Evolutionary conservation across 2,888 invertebrate genomes (phyloP).

Genomic region (Lasius fuliginosus): DNA sequence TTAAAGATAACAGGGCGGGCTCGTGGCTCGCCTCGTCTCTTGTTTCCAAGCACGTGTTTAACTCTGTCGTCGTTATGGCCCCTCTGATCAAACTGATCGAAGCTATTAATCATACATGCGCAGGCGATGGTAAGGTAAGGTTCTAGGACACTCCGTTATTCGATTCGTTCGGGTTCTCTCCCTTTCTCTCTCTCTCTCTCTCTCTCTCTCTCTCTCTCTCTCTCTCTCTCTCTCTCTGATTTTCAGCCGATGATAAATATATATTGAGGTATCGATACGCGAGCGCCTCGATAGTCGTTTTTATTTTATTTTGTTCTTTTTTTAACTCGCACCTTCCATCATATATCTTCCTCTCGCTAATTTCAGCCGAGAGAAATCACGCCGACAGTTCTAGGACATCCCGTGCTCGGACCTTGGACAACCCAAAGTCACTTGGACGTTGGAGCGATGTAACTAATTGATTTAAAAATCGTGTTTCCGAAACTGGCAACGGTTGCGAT

Average conservation of each 20-base stretch:
- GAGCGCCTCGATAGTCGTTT: neutral
- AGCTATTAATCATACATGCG: neutral
- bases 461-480: neutral
- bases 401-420: neutral
- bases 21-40: conserved; percentile 53
- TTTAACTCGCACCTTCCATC: neutral
- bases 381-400: neutral
- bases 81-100: neutral
- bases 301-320: neutral
- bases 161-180: neutral
- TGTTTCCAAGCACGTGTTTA: conserved; percentile 41
- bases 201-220: neutral
- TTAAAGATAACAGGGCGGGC: conserved; percentile 55
- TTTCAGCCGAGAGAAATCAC: neutral
- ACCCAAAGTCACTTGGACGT: neutral
- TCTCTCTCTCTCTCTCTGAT: neutral
- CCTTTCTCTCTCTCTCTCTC: neutral
- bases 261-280: neutral
- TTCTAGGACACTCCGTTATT: conserved; percentile 4
- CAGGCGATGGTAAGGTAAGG: neutral
- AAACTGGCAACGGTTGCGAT: neutral
- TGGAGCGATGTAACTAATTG: neutral
- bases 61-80: neutral
- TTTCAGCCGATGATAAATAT: neutral
- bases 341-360: neutral